These are phyloP conservation scores for Rotaria socialis DNA, from an alignment of 2,888 invertebrate species.

Conservation along the genomic window DNA sequence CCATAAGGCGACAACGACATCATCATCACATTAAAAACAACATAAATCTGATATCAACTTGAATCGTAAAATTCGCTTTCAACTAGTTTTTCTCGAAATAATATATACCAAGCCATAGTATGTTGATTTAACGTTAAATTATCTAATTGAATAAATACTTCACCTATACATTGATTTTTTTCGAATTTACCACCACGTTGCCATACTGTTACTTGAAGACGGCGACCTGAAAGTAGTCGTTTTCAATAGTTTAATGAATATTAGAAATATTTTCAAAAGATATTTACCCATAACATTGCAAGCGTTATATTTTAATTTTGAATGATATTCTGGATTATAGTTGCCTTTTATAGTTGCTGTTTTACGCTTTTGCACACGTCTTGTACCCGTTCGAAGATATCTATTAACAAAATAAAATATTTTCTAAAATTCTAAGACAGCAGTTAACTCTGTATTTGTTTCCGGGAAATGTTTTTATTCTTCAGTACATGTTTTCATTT, in stretches of 20 bases:
- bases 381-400: constrained; percentile 74
- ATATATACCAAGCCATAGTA: constrained; percentile 43
- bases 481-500: no score
- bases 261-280: background rate
- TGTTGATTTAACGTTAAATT: constrained; percentile 66
- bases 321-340: constrained; percentile 77
- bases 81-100: constrained; percentile 43
- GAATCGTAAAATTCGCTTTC: constrained; percentile 47
- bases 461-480: no score
- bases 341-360: constrained; percentile 77
- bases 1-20: background rate
- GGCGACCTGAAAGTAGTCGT: background rate
- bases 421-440: no score
- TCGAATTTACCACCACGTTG: constrained; percentile 75
- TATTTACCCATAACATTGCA: constrained; percentile 63
- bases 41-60: background rate
- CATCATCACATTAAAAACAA: background rate
- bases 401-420: constrained; percentile 60
- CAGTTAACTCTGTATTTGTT: no score
- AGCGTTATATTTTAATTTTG: constrained; percentile 75
- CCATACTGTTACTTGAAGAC: constrained; percentile 73
- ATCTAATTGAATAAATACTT: constrained; percentile 78
- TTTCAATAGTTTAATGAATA: background rate
- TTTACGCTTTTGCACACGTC: constrained; percentile 83
- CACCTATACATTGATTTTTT: constrained; percentile 68